Percentiles rank a stretch among this genome's conserved stretches.
Evolutionary conservation across 2,113 vertebrate genomes (phyloP).

Genomic region (Mixornis gularis): DNA sequence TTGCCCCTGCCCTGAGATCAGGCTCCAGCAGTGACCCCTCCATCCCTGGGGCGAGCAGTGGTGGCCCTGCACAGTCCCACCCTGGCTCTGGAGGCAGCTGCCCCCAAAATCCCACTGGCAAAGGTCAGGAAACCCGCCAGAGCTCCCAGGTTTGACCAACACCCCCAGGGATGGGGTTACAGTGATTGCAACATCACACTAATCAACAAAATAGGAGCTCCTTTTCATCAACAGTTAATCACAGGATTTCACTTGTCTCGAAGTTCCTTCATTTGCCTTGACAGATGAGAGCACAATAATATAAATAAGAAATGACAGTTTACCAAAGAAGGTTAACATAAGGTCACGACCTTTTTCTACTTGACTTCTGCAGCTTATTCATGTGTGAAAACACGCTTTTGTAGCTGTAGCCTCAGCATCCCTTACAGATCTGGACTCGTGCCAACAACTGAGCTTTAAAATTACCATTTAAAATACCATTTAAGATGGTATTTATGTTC

Average conservation of each 20-base stretch:
- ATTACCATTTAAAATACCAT: background rate
- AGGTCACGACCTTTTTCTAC: background rate
- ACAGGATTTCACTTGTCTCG: background rate
- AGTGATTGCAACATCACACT: background rate
- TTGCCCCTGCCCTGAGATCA: background rate
- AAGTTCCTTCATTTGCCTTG: background rate
- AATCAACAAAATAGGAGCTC: conserved; percentile 21
- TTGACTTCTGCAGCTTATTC: conserved; percentile 39
- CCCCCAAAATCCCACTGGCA: background rate
- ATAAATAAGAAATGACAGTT: conserved; percentile 54
- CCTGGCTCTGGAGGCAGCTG: background rate
- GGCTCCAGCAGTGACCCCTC: background rate
- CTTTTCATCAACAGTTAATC: conserved; percentile 27
- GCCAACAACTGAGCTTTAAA: background rate
- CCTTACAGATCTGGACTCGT: background rate
- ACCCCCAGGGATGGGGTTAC: background rate
- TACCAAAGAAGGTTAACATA: conserved; percentile 44
- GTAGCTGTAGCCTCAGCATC: background rate
- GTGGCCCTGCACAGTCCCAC: background rate
- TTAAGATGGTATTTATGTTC: background rate
- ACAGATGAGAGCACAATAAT: conserved; percentile 25
- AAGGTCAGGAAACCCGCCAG: background rate
- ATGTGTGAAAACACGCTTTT: conserved; percentile 16
- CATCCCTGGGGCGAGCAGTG: background rate
- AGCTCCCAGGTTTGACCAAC: background rate